Evolutionary conservation across 2,113 vertebrate species (phyloP), one percentile per base, ranked within the genome.

Genomic region (Tenrec ecaudatus): DNA sequence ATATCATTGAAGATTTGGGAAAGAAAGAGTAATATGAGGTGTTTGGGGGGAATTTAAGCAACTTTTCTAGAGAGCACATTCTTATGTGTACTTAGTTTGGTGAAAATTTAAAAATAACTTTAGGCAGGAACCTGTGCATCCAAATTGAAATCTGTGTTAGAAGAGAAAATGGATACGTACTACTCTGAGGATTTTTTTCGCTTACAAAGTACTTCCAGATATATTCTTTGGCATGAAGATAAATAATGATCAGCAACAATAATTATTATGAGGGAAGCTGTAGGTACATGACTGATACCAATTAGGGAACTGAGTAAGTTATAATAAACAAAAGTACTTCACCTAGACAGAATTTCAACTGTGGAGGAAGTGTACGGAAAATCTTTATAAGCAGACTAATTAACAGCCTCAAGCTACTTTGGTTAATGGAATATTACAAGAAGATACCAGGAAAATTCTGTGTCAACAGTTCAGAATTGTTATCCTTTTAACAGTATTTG

Each of bases 41-140:
- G 9, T 82, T 75, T 86, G 4, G 43, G 82, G 36, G 64, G 6
- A 73, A 88, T 60, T 88, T 79, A 85, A 66, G 8, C 5, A 88
- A 88, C 2, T 57, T 69, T 91, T 68, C 31, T 88, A 66, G 9
- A 92, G 79, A 93, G 93, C 8, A 86, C 36, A 78, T 66, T 82
- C 31, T 89, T 73, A 68, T 29, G 12, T 89, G 6, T 77, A 60
- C 88, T 40, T 91, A 77, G 5, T 0, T 84, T 84, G 78, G 12
- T 77, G n/a, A 81, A 60, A 3, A 96, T 66, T 88, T 90, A 86
- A 12, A 91, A 91, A 89, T 73, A 80, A 92, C 84, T 90, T 69
- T 90, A n/a, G 60, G 25, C 16, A 87, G 53, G 23, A 94, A 82
- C 17, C 15, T 62, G 11, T 83, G 29, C 17, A 79, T 47, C 40